Evolutionary conservation across 2,888 invertebrate species (phyloP).

Genomic region (Alsophila aescularia): DNA sequence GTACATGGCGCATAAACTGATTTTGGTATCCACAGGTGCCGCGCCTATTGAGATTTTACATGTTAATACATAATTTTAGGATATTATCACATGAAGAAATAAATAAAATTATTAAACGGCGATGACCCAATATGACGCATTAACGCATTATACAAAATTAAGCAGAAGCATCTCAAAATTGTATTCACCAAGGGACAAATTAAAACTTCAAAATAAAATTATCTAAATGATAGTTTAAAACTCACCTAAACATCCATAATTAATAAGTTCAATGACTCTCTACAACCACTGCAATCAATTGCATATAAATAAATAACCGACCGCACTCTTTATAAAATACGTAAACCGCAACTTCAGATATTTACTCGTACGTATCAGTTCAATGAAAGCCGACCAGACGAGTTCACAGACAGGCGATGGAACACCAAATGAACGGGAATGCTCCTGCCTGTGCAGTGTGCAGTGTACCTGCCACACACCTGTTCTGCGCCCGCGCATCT

Average conservation of each 20-base stretch:
- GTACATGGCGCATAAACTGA: too few relatives aligned
- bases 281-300: background rate
- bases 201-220: too few relatives aligned
- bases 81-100: too few relatives aligned
- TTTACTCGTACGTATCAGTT: background rate
- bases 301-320: background rate
- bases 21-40: too few relatives aligned
- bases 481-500: slow-evolving; percentile 27
- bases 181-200: too few relatives aligned
- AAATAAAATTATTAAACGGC: too few relatives aligned
- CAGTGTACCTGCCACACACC: slow-evolving; percentile 13
- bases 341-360: background rate
- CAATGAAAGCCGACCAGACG: background rate
- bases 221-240: too few relatives aligned
- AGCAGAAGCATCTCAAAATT: too few relatives aligned
- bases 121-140: too few relatives aligned
- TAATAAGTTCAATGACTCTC: background rate
- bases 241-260: too few relatives aligned
- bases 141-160: background rate
- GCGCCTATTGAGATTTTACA: too few relatives aligned
- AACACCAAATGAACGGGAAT: slow-evolving; percentile 1
- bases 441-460: background rate
- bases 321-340: slow-evolving; percentile 8
- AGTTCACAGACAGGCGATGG: background rate
- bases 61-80: too few relatives aligned